Percentiles rank a stretch among this genome's conserved stretches.
phyloP scores from a whole-genome alignment of 2,888 invertebrate genomes.

The Resseliella maxima region DNA sequence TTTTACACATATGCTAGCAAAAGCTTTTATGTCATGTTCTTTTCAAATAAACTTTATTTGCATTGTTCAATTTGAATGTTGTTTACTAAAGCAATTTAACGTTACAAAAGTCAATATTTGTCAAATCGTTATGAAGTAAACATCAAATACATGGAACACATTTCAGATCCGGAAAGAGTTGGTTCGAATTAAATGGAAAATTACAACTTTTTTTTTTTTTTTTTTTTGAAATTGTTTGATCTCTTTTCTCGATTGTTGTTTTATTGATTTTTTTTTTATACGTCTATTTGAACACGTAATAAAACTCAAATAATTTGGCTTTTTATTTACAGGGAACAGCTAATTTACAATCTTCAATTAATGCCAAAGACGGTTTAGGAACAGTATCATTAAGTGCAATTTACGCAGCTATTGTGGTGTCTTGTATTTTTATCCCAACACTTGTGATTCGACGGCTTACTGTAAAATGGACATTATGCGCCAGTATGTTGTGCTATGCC shows the following conservation, averaged over 20 bases:
- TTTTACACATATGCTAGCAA: constrained; percentile 31
- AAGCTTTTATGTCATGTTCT: neutral
- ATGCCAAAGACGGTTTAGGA: constrained; percentile 88
- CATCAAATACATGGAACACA: neutral
- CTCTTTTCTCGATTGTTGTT: neutral
- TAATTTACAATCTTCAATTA: constrained; percentile 92
- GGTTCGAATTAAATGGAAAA: neutral
- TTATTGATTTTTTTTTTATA: neutral
- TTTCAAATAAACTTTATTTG: neutral
- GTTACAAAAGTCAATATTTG: neutral
- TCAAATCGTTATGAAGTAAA: neutral
- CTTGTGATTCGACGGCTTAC: constrained; percentile 92
- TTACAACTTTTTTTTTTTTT: neutral
- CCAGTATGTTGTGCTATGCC: constrained; percentile 92
- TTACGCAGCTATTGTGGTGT: constrained; percentile 92
- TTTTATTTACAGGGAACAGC: constrained; percentile 79
- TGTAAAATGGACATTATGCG: constrained; percentile 94
- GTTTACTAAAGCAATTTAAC: neutral
- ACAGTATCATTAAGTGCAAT: constrained; percentile 90
- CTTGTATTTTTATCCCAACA: constrained; percentile 95
- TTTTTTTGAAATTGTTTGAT: neutral
- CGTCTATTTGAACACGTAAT: neutral
- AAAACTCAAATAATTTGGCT: neutral
- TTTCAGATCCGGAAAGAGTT: neutral
- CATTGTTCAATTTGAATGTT: neutral